A percentile compares a stretch with the other conserved stretches of the same genome.
Conservation (phyloP, 2,113 vertebrate species). For the Heliornis fulica region DNA sequence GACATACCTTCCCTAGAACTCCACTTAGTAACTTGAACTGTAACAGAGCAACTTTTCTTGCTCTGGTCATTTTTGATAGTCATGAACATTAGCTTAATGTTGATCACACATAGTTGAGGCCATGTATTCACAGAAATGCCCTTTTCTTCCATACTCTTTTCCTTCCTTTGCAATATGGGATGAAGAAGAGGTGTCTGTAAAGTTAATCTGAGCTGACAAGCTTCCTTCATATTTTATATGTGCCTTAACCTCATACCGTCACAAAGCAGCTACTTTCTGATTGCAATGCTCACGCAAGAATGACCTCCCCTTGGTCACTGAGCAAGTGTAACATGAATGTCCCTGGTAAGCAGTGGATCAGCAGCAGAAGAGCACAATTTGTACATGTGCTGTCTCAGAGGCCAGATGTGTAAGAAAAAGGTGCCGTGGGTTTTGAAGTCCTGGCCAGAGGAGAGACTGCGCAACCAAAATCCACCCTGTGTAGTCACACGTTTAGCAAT, state of each 20-base stretch:
- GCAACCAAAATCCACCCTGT: not conserved
- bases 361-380: not conserved
- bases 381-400: not conserved
- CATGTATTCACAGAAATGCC: not conserved
- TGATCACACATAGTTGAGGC: not conserved
- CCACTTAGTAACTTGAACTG: not conserved
- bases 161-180: not conserved
- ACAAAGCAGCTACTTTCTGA: not conserved
- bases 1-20: not conserved
- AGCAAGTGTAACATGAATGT: not conserved
- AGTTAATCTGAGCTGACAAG: constrained; percentile 26
- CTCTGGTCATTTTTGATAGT: not conserved
- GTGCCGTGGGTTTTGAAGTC: not conserved
- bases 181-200: not conserved
- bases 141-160: not conserved
- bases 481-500: not conserved
- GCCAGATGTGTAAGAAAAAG: not conserved
- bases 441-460: not conserved
- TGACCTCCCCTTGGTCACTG: not conserved
- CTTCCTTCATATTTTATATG: constrained; percentile 28
- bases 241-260: not conserved
- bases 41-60: not conserved
- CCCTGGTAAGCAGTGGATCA: not conserved
- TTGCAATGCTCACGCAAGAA: not conserved
- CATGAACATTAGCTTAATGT: not conserved